Percentiles rank a stretch among this genome's conserved stretches.
Evolutionary conservation across 2,113 vertebrate species (phyloP).

Genomic region (Capreolus pygargus): DNA sequence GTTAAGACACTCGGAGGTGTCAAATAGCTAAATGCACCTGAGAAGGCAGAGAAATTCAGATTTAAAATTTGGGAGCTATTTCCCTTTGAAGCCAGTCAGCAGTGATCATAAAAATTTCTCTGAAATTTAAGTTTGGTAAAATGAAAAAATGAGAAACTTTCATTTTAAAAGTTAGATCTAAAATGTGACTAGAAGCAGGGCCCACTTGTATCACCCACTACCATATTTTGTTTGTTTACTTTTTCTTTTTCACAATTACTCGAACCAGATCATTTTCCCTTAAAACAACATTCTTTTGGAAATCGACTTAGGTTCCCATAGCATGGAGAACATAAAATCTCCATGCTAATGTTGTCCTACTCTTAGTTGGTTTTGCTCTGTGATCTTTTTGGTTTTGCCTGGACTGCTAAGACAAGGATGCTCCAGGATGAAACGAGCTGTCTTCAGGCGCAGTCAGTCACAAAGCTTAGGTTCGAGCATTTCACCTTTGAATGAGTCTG

Average conservation of each 20-base stretch:
- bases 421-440: constrained; percentile 28
- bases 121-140: constrained; percentile 28
- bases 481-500: constrained; percentile 11
- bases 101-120: neutral
- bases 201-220: neutral
- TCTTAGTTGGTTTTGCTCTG: neutral
- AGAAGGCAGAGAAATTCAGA: neutral
- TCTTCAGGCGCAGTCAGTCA: constrained; percentile 35
- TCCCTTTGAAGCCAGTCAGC: neutral
- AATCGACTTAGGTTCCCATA: neutral
- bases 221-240: neutral
- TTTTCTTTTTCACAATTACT: neutral
- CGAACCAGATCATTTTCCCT: neutral
- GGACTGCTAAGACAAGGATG: constrained; percentile 11
- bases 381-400: constrained; percentile 54
- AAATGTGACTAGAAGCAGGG: neutral
- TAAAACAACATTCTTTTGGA: constrained; percentile 16
- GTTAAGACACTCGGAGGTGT: neutral
- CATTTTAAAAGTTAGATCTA: constrained; percentile 3
- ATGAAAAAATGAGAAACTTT: constrained; percentile 13
- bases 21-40: neutral
- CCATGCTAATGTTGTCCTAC: neutral
- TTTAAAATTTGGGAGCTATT: neutral
- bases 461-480: constrained; percentile 15
- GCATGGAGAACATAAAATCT: neutral